Evolutionary conservation across 2,797 vertebrate species (phyloP).

Genomic region (Pampus argenteus): DNA sequence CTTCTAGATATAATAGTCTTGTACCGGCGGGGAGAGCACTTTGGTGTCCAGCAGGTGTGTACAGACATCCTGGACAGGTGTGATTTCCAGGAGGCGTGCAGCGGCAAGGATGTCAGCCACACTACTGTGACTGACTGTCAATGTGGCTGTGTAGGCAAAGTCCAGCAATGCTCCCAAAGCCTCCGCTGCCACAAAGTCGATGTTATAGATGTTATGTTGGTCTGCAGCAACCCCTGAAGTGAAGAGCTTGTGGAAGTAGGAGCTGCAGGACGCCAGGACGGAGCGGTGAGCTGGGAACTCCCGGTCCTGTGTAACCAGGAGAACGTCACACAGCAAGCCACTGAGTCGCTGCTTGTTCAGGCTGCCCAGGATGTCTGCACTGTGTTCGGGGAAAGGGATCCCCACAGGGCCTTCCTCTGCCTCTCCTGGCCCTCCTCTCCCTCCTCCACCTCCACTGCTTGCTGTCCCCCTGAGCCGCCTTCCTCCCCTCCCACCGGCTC

Average conservation of each 20-base stretch:
- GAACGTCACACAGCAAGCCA: conserved; percentile 94
- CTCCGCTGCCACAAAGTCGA: conserved; percentile 95
- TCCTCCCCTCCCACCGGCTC: conserved; percentile 87
- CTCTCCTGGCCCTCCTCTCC: conserved; percentile 75
- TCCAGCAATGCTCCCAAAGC: conserved; percentile 95
- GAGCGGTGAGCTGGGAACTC: conserved; percentile 99
- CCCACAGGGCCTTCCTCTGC: conserved; percentile 95
- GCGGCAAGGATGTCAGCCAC: conserved; percentile 95
- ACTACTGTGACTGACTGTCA: conserved; percentile 94
- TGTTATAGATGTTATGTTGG: conserved; percentile 95
- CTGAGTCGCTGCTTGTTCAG: conserved; percentile 96
- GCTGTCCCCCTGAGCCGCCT: conserved; percentile 79
- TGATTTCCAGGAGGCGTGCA: conserved; percentile 94
- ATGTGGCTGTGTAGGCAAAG: conserved; percentile 98
- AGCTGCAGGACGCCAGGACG: conserved; percentile 96
- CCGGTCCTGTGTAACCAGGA: conserved; percentile 92
- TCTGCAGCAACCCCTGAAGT: conserved; percentile 94
- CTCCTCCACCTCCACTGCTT: conserved; percentile 71
- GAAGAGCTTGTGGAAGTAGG: conserved; percentile 99
- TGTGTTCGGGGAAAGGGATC: conserved; percentile 98
- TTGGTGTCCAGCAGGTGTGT: conserved; percentile 96
- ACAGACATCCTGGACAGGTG: conserved; percentile 94
- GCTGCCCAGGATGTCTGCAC: conserved; percentile 94
- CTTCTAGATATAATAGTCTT: conserved; percentile 31
- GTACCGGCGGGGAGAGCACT: conserved; percentile 89